Evolutionary conservation across 2,888 invertebrate species (phyloP), one percentile per base, ranked within the genome.

Genomic region (Rotaria macrura): DNA sequence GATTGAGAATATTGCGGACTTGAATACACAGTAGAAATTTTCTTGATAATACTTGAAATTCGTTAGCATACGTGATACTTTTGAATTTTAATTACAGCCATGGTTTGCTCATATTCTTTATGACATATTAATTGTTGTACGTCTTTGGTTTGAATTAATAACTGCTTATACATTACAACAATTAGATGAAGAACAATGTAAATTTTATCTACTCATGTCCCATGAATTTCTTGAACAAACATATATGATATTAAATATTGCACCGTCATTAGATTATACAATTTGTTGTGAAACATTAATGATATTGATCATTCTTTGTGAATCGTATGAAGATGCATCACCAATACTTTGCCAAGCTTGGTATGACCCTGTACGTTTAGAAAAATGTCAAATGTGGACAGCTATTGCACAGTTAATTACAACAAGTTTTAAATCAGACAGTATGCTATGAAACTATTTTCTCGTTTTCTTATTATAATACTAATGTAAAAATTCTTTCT

Each of bases 151-250:
- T n/a, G 79, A 79, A 43, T n/a, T 79, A n/a, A 79, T 79, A 43
- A 79, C 43, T 43, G 43, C 79, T 25, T 40, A 40, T n/a, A 79
- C 79, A n/a, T 14, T 79, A 14, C 79, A 79, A 79, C 79, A 79
- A 79, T 43, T 79, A 43, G n/a, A 79, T 79, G 43, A 40, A 43
- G 79, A 79, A 14, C 43, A 79, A 79, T 79, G 79, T 79, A 10
- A 79, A 79, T 43, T n/a, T 43, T 79, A 79, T 43, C 14, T 86
- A 25, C 74, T 54, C n/a, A 84, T 55, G 52, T 43, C 86, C 43
- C 84, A 86, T 83, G 79, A 84, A 29, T 84, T 86, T 57, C 83
- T 86, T 40, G 65, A 57, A 34, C 29, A 54, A 23, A 20, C 65
- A 23, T 49, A 54, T 23, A 55, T 47, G 9, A 20, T 86, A 43